Base-by-base conservation (phyloP, 2,797 vertebrate genomes). In the Phataginus tetradactyla region DNA sequence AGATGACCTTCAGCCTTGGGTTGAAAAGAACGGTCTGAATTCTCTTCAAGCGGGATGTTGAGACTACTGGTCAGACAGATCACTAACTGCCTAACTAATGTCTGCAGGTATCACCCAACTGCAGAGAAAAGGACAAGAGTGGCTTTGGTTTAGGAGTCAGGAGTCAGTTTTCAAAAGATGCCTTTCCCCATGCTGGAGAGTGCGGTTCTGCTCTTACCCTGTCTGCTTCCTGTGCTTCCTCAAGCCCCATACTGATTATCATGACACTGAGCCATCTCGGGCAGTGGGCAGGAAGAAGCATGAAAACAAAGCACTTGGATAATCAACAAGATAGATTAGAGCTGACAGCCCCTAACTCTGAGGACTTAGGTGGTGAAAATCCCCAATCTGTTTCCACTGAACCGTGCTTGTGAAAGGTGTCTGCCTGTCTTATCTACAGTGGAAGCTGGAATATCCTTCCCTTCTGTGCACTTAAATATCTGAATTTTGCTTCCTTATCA, bases 401-500 rank as follows among this genome's bases (percentile, higher is more conserved):
- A 86, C 68, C 11, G 12, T 80, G 18, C 55, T 94, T 93, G 84
- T 94, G 64, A 32, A 80, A 64, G 59, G 59, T 86, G 91, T 93
- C 79, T 96, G 55, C 3, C 2, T 27, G 42, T 90, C 84, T 94
- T 80, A 92, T 75, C 18, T 53, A n/a, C 74, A 81, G 71, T 64
- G 29, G 27, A 59, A 23, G 7, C 42, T 77, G 37, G 32, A 93
- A 45, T n/a, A 79, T n/a, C 10, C 45, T 90, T 72, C 39, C 32
- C 53, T 81, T 84, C 49, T 25, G 77, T 57, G 25, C 14, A 83
- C 29, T 93, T 75, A 57, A 86, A 84, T n/a, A 18, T 51, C 86
- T 87, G 57, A 81, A 55, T 93, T 94, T 90, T 92, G 71, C 57
- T 93, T 95, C 53, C 51, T 64, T 94, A 64, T 92, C 85, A 86